Conservation (phyloP, 2,113 vertebrate genomes). For the Amblyornis subalaris region DNA sequence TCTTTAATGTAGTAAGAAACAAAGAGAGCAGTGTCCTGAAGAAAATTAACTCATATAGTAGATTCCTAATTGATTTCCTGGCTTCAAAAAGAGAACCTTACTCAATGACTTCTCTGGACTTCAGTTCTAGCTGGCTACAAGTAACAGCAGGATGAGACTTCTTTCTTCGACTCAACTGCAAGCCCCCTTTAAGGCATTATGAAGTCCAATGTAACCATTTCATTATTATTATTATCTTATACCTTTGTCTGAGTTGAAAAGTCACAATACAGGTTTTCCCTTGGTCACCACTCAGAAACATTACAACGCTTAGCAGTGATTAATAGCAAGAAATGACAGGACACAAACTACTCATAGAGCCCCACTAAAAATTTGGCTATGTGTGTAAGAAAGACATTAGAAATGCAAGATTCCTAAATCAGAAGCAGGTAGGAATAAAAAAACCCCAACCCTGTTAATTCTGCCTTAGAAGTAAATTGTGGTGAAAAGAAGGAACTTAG, state of each 20-base stretch:
- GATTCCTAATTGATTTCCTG: background rate
- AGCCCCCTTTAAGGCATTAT: background rate
- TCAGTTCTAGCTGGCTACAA: background rate
- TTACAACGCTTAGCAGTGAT: background rate
- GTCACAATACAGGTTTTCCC: background rate
- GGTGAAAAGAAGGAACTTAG: background rate
- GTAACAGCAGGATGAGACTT: fast-evolving
- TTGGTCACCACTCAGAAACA: background rate
- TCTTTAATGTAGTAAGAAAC: background rate
- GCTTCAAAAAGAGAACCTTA: background rate
- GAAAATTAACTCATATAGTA: background rate
- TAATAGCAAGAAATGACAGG: background rate
- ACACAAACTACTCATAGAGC: background rate
- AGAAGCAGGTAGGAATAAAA: background rate
- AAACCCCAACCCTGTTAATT: background rate
- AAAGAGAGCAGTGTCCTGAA: background rate
- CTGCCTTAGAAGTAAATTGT: background rate
- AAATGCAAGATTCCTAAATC: background rate
- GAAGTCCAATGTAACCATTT: background rate
- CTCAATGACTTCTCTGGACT: background rate
- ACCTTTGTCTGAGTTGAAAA: background rate
- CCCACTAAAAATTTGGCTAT: background rate
- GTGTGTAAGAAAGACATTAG: background rate
- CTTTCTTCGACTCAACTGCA: background rate
- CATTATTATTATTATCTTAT: background rate